Evolutionary conservation across 2,888 invertebrate species (phyloP), one percentile per base, ranked within the genome.

Genomic region (Drosophila barbarae): DNA sequence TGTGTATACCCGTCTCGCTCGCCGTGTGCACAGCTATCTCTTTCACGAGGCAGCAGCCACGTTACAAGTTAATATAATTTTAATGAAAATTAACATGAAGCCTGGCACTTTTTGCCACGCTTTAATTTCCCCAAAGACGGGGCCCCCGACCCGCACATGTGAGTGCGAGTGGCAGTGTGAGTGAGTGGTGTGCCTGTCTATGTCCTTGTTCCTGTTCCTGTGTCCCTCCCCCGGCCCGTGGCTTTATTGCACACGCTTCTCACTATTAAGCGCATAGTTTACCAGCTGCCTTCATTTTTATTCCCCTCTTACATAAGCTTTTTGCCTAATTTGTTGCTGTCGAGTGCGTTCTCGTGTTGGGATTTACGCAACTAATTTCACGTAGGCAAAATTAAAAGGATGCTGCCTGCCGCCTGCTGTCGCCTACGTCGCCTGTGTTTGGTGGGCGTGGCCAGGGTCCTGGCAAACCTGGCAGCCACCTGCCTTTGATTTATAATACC

Each of bases 61-160:
- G 81, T 74, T 85, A 76, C 85, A 82, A 83, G 86, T 86, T 86
- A 86, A 83, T 83, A 86, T 83, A 83, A 83, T 84, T 83, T 83
- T 83, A 86, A 83, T 83, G 86, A 83, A 83, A 86, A 83, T 83
- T 83, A 86, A 83, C 86, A 86, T 83, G 79, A 82, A 85, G 83
- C 86, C 72, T 66, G 79, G 79, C 78, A 78, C 86, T 85, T 85
- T 79, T 84, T 76, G 74, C 73, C 72, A 72, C 69, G 72, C 86
- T 83, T 84, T 82, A 86, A 83, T 83, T 83, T 86, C 86, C 83
- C 83, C 73, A 79, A 76, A 82, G 83, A 76, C 84, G 69, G 35
- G 44, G 36, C 49, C 59, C 53, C 59, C 49, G 44, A 18, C 50
- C 54, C 49, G 30, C 21, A 44, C 63, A 46, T 59, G 52, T 58